Evolutionary conservation across 2,113 vertebrate species (phyloP).

Genomic region (Nerophis lumbriciformis): DNA sequence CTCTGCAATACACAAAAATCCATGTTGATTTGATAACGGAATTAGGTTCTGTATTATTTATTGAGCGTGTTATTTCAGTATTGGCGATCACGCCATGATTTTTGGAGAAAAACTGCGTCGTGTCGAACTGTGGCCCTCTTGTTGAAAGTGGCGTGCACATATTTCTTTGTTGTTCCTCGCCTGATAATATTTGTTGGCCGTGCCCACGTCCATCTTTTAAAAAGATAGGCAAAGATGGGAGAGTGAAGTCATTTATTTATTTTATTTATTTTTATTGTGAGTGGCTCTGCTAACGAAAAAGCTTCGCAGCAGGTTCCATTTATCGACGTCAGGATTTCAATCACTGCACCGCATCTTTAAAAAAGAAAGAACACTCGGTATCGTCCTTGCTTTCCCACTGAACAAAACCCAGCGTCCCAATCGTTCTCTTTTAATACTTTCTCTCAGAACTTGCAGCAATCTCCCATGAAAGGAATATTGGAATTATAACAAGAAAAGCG

Average conservation of each 20-base stretch:
- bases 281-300: conserved; percentile 26
- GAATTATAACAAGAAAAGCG: conserved; percentile 38
- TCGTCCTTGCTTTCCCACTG: conserved; percentile 7
- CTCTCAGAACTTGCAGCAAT: conserved; percentile 17
- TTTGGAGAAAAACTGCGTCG: neutral
- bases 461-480: conserved; percentile 13
- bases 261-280: neutral
- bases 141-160: neutral
- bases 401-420: conserved; percentile 43
- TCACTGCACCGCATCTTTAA: conserved; percentile 40
- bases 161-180: conserved; percentile 19
- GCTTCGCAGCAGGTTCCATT: conserved; percentile 58
- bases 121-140: neutral
- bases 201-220: conserved; percentile 45
- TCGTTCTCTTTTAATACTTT: conserved; percentile 35
- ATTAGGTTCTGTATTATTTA: conserved; percentile 9
- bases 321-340: conserved; percentile 52
- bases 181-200: conserved; percentile 31
- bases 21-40: too few species aligned
- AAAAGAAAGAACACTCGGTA: conserved; percentile 16
- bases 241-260: neutral
- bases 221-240: neutral
- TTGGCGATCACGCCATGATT: conserved; percentile 9
- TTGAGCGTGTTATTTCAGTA: conserved; percentile 1
- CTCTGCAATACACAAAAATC: too few species aligned